Evolutionary conservation across 2,113 vertebrate genomes (phyloP).

Genomic region (Vulpes lagopus): DNA sequence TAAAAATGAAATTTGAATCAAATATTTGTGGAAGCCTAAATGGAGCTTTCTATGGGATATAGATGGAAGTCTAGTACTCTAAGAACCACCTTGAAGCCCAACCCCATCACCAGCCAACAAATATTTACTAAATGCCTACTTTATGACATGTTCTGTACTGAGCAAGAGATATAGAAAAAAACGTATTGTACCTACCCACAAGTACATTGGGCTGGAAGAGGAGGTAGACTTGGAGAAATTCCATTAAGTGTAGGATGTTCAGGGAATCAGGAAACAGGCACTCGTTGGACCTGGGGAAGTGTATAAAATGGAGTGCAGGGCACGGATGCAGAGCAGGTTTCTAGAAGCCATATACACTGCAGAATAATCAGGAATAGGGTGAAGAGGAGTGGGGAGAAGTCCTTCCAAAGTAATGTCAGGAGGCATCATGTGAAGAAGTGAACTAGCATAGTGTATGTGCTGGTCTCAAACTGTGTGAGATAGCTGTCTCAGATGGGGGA

Average conservation of each 20-base stretch:
- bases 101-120: not conserved
- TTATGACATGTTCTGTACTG: not conserved
- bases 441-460: not conserved
- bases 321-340: not conserved
- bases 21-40: not conserved
- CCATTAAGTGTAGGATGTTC: not conserved
- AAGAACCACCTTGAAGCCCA: not conserved
- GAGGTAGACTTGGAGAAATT: not conserved
- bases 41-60: not conserved
- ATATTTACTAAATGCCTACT: not conserved
- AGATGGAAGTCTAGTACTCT: not conserved
- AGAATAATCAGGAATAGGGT: not conserved
- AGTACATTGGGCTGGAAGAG: not conserved
- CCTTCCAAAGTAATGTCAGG: not conserved
- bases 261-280: not conserved
- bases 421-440: not conserved
- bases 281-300: fast-evolving
- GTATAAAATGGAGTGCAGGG: no score
- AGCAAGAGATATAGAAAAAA: not conserved
- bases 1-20: slow-evolving; percentile 25
- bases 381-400: not conserved
- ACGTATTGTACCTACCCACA: not conserved
- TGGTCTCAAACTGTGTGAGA: no score
- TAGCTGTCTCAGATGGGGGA: fast-evolving
- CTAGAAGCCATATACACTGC: not conserved